Evolutionary conservation across 1,140 invertebrate genomes (phyloP).

Genomic region (Orchestia grillus): DNA sequence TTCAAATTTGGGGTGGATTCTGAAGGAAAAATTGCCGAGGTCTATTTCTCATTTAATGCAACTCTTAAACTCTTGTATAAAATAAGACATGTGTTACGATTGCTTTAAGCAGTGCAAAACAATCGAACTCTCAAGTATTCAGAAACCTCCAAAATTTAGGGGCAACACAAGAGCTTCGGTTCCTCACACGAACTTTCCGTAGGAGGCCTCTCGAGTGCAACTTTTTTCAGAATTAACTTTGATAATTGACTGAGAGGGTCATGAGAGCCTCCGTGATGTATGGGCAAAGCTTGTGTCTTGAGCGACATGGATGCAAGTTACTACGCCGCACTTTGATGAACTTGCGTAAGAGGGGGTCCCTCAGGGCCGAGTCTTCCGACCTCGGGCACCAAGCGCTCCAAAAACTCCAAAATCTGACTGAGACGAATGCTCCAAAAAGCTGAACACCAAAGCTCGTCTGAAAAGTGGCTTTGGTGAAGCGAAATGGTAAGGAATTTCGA

Average conservation of each 20-base stretch:
- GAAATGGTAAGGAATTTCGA: background rate
- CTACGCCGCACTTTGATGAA: background rate
- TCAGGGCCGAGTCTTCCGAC: background rate
- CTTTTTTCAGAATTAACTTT: background rate
- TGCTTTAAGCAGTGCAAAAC: too few species aligned
- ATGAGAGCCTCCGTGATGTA: background rate
- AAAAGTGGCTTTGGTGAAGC: background rate
- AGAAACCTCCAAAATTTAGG: background rate
- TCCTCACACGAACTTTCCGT: background rate
- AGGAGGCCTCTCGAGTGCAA: background rate
- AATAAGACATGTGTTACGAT: too few species aligned
- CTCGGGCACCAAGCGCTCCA: background rate
- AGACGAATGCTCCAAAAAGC: background rate
- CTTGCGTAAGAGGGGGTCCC: background rate
- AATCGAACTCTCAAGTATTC: background rate
- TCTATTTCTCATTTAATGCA: too few species aligned
- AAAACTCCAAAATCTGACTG: background rate
- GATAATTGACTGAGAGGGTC: background rate
- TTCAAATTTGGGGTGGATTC: too few species aligned
- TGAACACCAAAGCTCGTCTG: background rate
- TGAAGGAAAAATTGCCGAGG: too few species aligned
- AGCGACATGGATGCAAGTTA: background rate
- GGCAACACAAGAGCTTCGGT: background rate
- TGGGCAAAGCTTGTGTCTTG: background rate
- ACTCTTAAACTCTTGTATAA: too few species aligned